Base-by-base conservation (phyloP, 2,113 vertebrate genomes). In the Pterocles gutturalis region DNA sequence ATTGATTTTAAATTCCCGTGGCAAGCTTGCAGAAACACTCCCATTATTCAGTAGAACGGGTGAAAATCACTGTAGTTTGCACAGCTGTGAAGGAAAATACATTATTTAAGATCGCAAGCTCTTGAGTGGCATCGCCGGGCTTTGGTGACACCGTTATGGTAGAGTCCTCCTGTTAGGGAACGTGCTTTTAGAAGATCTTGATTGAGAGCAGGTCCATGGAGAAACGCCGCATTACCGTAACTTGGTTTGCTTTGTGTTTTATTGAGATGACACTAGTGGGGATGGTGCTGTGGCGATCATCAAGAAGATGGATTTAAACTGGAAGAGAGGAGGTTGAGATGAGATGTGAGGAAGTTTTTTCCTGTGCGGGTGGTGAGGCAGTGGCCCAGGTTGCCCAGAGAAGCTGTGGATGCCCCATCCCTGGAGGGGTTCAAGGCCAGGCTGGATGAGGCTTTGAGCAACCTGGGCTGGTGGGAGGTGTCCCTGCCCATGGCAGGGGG, bases 1-100 rank as follows among this genome's bases (percentile, higher is more conserved):
- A 95, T 96, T 92, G 95, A 96, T 96, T 96, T 96, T 91, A 96
- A 97, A 96, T 96, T 84, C 91, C 87, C 91, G 84, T 78, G 89
- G 89, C 84, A 93, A 84, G 94, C 93, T 87, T 89, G 87, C 93
- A 87, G 83, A 96, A 96, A 87, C 77, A 60, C 29, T 96, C 26
- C 60, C 67, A 81, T 92, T 95, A 91, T 84, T 95, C 89, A 95
- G 65, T 12, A 75, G 89, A 89, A 64, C 55, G 94, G 87, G 64
- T 78, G 83, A 93, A 91, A 57, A 57, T 55, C 65, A 18, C 81
- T 57, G 73, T 76, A 84, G 72, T 70, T 92, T 87, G 75, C 72
- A 65, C 43, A n/a, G 61, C 60, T 83, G 46, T 33, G 89, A 78
- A 79, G 65, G 77, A 94, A 91, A 91, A 84, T n/a, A 10, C 0